Conservation (phyloP, 2,888 invertebrate species). For the Thalpophila matura region DNA sequence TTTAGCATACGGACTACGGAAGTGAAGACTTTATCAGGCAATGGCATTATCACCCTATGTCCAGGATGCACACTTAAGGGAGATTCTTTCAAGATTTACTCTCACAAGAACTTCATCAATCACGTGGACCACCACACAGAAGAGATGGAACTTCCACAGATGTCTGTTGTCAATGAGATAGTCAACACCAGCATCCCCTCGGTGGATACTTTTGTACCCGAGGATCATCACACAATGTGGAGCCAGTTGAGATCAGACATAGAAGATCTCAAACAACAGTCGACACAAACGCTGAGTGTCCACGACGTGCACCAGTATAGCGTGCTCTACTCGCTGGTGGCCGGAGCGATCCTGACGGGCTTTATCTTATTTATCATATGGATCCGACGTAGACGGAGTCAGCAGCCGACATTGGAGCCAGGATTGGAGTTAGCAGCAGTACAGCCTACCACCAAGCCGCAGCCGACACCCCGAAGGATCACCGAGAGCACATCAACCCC, state of each 20-base stretch:
- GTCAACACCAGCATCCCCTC: constrained; percentile 6
- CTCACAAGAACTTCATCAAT: too few species aligned
- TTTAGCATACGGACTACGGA: not conserved
- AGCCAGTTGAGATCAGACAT: constrained; percentile 4
- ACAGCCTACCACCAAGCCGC: too few species aligned
- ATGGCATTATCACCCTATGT: not conserved
- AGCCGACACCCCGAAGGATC: too few species aligned
- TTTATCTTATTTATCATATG: not conserved
- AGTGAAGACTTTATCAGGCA: constrained; percentile 5
- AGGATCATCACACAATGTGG: constrained; percentile 2
- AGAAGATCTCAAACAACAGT: not conserved
- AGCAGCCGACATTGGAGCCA: too few species aligned
- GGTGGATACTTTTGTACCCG: not conserved
- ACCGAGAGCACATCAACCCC: too few species aligned
- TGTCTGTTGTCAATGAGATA: constrained; percentile 3
- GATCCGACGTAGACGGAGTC: too few species aligned
- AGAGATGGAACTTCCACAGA: constrained; percentile 6
- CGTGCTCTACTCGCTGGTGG: constrained; percentile 8
- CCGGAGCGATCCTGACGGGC: constrained; percentile 6
- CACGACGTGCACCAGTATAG: too few species aligned
- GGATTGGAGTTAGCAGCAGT: too few species aligned
- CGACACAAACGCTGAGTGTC: constrained; percentile 4
- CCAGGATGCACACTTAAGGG: not conserved
- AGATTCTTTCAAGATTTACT: too few species aligned
- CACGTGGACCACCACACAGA: too few species aligned